Base-by-base conservation (phyloP, 2,797 vertebrate species). In the Eurystomus glaucurus region DNA sequence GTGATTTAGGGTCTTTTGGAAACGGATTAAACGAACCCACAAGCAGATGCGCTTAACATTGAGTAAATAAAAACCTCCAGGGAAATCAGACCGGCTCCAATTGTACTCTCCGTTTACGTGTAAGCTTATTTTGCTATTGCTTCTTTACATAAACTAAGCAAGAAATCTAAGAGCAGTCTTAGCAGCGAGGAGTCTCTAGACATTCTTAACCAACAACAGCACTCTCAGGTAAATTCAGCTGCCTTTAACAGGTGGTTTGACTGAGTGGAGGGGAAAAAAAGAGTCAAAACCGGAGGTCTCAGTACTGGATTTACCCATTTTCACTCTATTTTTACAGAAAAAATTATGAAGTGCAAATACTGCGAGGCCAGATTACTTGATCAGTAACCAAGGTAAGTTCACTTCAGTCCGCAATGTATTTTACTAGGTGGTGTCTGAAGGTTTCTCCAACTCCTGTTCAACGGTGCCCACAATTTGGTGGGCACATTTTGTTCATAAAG, bases 1-100 rank as follows among this genome's bases (percentile, higher is more conserved):
- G 64, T 55, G 55, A 96, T 74, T 92, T 87, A 90, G 29, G 84
- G 71, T 41, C 48, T 70, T 87, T 82, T 85, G 74, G 78, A 96
- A 90, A 69, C 8, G 10, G 60, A 82, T 92, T 76, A 70, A 93
- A 70, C 68, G 29, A 76, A 62, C 13, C 17, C 74, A 51, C 68
- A 50, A 48, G 33, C 22, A 89, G 43, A 79, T 58, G 61, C 10
- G 31, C 55, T 82, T 60, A 50, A 72, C 15, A 16, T 4, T 11
- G 3, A 83, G n/a, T 28, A 81, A 31, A 20, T 14, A 61, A 74
- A 66, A n/a, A 16, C 35, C 58, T 29, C 64, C 51, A 69, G 57
- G 66, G 57, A 93, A 69, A 54, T 69, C 20, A 25, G 6, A 64
- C 13, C 84, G n/a, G 37, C 54, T 68, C 65, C 58, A 75, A 85